Base-by-base conservation (phyloP, 2,888 invertebrate species). In the Periphyllus acericola region DNA sequence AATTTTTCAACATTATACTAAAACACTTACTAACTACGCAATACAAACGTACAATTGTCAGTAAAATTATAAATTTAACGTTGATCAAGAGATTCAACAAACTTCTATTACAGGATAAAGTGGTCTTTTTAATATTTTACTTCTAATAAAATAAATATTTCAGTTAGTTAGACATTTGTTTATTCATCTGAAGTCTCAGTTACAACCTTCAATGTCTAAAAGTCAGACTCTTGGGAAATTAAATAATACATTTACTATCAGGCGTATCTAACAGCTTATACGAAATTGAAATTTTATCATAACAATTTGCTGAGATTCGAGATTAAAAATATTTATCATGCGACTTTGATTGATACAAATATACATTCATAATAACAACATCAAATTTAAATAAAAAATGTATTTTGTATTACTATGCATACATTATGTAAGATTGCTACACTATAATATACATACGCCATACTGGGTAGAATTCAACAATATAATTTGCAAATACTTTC, bases 211-310 rank as follows among this genome's bases (percentile, higher is more conserved):
- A 60, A 55, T n/a, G 52, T 75, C 11, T 75, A n/a, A 75, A 55
- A 83, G 74, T 52, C 82, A 29, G 74, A 60, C 83, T 83, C 83
- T 34, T 32, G 72, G 72, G 82, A 83, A 83, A 72, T 83, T 34
- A 83, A 83, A 52, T 52, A 32, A 52, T 32, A 29, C 21, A 34
- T 71, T 17, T 9, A 52, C n/a, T 14, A 46, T 46, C 14, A 14
- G 14, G 46, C 46, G 14, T 46, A 14, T 9, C 60, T 21, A 60
- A 55, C 5, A 36, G 36, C 34, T 29, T 83, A n/a, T n/a, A 52
- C 29, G 55, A 75, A 75, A 83, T 83, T 60, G 83, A 83, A 60
- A 74, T 40, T 36, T 36, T 40, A 83, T 74, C 29, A 83, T 32
- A 40, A 83, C 29, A 60, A 72, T 83, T 83, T 75, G 29, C 60